Conservation (phyloP, 1,140 invertebrate genomes). For the Popillia japonica region DNA sequence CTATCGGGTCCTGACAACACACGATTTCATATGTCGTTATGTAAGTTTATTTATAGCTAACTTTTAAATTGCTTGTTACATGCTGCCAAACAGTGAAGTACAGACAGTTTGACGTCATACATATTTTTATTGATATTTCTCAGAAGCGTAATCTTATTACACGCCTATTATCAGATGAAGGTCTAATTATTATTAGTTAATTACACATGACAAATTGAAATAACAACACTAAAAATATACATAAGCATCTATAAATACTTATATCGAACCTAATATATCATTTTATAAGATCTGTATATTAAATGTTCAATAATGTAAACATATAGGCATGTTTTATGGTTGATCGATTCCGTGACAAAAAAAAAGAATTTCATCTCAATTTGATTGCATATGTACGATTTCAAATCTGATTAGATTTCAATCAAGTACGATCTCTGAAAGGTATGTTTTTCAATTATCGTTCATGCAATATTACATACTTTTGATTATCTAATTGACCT, state of each 20-base stretch:
- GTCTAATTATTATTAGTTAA: not conserved
- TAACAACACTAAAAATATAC: constrained; percentile 5
- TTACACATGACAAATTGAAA: not conserved
- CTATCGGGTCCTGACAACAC: no score
- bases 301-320: constrained; percentile 5
- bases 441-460: not conserved
- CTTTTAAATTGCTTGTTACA: no score
- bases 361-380: not conserved
- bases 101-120: not conserved
- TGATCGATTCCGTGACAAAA: not conserved
- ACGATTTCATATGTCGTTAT: no score
- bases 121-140: not conserved
- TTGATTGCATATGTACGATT: not conserved
- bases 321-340: not conserved
- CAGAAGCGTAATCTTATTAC: not conserved
- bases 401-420: not conserved
- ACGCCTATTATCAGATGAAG: not conserved
- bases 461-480: not conserved
- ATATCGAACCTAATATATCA: not conserved
- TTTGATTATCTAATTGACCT: not conserved
- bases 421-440: not conserved
- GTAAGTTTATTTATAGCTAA: no score
- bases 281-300: not conserved
- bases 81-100: no score
- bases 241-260: not conserved